Base-by-base conservation (phyloP, 2,113 vertebrate genomes). In the Otus sunia region DNA sequence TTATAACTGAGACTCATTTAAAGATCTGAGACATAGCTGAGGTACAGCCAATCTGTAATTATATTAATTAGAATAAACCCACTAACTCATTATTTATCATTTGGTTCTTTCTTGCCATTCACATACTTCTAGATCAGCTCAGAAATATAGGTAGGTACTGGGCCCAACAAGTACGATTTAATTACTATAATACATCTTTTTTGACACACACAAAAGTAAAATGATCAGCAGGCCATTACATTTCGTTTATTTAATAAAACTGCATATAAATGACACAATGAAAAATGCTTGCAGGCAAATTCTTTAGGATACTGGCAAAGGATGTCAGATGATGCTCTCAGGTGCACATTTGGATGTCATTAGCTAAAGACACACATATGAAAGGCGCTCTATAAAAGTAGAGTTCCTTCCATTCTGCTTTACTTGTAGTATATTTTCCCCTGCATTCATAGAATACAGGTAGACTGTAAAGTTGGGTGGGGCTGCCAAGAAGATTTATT, bases 201-300 rank as follows among this genome's bases (percentile, higher is more conserved):
- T 86, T 92, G 76, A 71, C 84, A 77, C 9, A 3, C 62, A 41
- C 23, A 91, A 59, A 94, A 79, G 43, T 20, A 90, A 86, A 93
- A 69, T 1, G 30, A 60, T 86, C 78, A 91, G 43, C 37, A 81
- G 25, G 69, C 76, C 64, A 56, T 49, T 88, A 52, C 2, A 41
- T 59, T 92, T 93, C 47, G 53, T 95, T 94, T 85, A 90, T 92
- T 95, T 95, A 91, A 95, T 94, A 86, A 92, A 96, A 95, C 43
- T 71, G 30, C 10, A 66, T 63, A 62, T 90, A 88, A 90, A 85
- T 34, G 78, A 71, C 37, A 92, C 22, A 63, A 59, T 85, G 84
- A 78, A 92, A 95, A 96, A 77, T 86, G 19, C 29, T 81, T 86
- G 11, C 22, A 69, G 43, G 19, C 21, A 25, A 45, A 11, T 78